phyloP scores from a whole-genome alignment of 2,888 invertebrate species.

The Hyles lineata region DNA sequence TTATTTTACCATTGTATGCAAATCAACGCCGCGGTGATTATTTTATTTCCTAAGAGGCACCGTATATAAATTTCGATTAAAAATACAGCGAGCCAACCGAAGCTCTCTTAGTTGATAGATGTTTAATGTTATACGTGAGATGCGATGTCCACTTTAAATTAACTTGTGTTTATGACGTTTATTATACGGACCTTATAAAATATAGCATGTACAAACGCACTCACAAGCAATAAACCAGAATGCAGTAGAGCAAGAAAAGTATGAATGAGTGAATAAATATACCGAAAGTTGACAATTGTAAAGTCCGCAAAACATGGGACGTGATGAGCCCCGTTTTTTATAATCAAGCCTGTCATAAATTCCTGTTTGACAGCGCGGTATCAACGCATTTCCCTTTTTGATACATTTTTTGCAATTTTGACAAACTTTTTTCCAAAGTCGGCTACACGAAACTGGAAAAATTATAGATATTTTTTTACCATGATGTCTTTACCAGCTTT shows the following conservation, averaged over 20 bases:
- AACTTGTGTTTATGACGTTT: constrained; percentile 46
- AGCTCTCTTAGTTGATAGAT: constrained; percentile 71
- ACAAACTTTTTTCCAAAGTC: not conserved
- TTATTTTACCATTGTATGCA: constrained; percentile 86
- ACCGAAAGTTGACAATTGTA: constrained; percentile 69
- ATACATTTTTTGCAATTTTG: constrained; percentile 36
- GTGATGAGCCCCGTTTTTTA: constrained; percentile 33
- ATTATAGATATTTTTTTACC: not conserved
- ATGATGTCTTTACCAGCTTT: not conserved
- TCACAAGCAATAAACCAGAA: constrained; percentile 57
- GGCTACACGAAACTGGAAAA: not conserved
- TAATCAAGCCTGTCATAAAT: constrained; percentile 55
- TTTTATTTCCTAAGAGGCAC: constrained; percentile 83
- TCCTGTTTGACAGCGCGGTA: constrained; percentile 59
- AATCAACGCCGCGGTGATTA: constrained; percentile 82
- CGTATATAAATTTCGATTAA: constrained; percentile 81
- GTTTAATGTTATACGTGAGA: constrained; percentile 54
- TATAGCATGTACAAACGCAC: constrained; percentile 41
- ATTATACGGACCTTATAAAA: constrained; percentile 53
- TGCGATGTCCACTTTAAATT: constrained; percentile 39
- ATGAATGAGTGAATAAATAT: constrained; percentile 73
- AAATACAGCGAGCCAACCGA: constrained; percentile 68
- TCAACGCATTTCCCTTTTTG: constrained; percentile 45
- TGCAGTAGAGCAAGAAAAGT: constrained; percentile 67
- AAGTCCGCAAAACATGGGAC: constrained; percentile 63